Conservation (phyloP, 1,140 invertebrate species). For the Acromyrmex echinatior region DNA sequence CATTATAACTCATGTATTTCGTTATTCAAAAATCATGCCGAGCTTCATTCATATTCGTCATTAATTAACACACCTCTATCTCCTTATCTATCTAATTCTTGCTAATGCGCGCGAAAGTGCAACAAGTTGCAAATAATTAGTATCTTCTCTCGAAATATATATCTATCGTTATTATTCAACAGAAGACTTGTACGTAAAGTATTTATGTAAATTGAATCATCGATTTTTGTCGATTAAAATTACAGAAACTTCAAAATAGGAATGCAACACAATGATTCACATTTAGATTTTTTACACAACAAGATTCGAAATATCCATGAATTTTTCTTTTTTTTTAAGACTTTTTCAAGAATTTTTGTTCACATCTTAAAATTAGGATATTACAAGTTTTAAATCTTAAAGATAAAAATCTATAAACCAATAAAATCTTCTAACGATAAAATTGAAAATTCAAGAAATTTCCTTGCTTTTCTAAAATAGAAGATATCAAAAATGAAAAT, state of each 20-base stretch:
- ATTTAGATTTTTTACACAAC: not conserved
- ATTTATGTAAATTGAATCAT: not conserved
- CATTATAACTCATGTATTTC: not conserved
- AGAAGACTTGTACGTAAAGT: not conserved
- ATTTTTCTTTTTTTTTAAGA: not conserved
- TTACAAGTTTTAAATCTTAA: not conserved
- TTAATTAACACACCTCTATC: conserved; percentile 24
- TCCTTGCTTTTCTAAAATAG: not conserved
- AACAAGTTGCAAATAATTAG: conserved; percentile 17
- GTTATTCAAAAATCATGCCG: not conserved
- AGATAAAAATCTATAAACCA: not conserved
- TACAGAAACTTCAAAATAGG: not conserved
- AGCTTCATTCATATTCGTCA: not conserved
- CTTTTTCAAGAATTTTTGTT: not conserved
- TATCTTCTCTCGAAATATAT: conserved; percentile 11
- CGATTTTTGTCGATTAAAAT: not conserved
- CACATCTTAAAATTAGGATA: not conserved
- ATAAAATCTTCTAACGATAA: not conserved
- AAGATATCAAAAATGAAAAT: not conserved
- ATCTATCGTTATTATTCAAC: conserved; percentile 4
- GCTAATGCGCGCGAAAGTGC: conserved; percentile 14
- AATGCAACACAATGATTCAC: not conserved
- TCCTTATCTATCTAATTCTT: conserved; percentile 16
- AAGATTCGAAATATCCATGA: not conserved
- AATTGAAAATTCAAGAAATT: conserved; percentile 4